Conservation (phyloP, 2,113 vertebrate species). For the Loxodonta africana region DNA sequence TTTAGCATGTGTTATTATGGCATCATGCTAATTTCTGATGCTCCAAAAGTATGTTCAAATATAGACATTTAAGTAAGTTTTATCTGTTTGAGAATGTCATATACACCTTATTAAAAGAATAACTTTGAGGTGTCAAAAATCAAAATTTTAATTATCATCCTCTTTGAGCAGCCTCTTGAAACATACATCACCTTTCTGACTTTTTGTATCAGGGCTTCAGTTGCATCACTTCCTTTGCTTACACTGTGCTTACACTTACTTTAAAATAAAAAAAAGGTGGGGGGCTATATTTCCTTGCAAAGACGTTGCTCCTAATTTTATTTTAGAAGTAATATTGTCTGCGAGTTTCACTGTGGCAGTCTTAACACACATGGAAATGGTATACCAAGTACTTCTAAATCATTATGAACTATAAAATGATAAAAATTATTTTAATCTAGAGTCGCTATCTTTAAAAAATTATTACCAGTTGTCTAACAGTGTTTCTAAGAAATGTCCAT, state of each 20-base stretch:
- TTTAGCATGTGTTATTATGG: neutral
- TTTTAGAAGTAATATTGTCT: neutral
- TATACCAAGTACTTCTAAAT: neutral
- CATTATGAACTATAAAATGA: neutral
- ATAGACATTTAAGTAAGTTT: constrained; percentile 15
- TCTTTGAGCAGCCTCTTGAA: neutral
- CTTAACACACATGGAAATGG: neutral
- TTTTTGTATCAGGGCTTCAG: neutral
- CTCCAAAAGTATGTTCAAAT: neutral
- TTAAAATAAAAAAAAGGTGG: neutral
- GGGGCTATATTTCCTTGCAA: neutral
- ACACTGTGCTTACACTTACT: neutral
- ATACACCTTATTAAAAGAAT: neutral
- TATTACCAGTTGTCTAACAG: constrained; percentile 48
- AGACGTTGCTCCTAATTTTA: constrained; percentile 26
- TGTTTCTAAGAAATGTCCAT: constrained; percentile 64
- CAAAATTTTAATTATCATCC: neutral
- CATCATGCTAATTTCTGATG: neutral
- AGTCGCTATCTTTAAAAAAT: constrained; percentile 22
- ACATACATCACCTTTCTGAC: neutral
- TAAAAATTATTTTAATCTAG: constrained; percentile 50
- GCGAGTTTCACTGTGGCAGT: neutral
- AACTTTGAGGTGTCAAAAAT: constrained; percentile 10
- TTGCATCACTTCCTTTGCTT: neutral
- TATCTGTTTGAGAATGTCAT: neutral